Base-by-base conservation (phyloP, 2,888 invertebrate genomes). In the Elysia crispata region DNA sequence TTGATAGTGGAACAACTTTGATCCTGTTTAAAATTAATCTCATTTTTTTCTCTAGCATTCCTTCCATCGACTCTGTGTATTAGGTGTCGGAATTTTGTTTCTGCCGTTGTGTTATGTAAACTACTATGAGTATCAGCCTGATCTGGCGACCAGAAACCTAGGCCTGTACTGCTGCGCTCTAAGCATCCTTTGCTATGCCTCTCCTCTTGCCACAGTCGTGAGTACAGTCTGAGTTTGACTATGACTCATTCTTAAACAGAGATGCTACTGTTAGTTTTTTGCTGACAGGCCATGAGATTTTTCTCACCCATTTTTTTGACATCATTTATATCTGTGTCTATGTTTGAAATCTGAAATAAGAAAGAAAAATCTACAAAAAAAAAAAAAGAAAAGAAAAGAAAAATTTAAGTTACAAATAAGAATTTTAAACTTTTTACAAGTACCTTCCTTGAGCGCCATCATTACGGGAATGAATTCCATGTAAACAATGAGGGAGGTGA, bases 181-280 rank as follows among this genome's bases (percentile, higher is more conserved):
- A 30, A 80, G 76, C 50, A 75, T 83, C 5, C 28, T 80, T 0
- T 79, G 81, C 25, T 81, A 76, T 54, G 81, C 78, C 8, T 83
- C 83, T 49, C 83, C 83, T 8, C 28, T 83, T 28, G 77, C 83
- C 8, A 80, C 77, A 13, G 41, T 83, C 78, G 83, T 83, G 73
- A 69, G 81, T 77, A n/a, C 57, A 33, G 41, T 11, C 41, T 11
- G 5, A 41, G 41, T 3, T 11, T 6, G 41, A 41, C 5, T 3
- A 3, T 6, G 41, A 41, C 5, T 6, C 41, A 11, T 41, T 41
- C 41, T 41, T 11, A 41, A 6, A 41, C 41, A 41, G 41, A 3
- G 11, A 41, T 41, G 41, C 41, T 41, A 6, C 11, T 41, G 41
- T 41, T 70, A n/a, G 69, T 1, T 70, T 18, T 70, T 57, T 28